Percentiles rank a stretch among this genome's conserved stretches.
These are phyloP conservation scores for Lampris megalopsis DNA, from an alignment of 2,113 vertebrate species.

Conservation along the genomic window DNA sequence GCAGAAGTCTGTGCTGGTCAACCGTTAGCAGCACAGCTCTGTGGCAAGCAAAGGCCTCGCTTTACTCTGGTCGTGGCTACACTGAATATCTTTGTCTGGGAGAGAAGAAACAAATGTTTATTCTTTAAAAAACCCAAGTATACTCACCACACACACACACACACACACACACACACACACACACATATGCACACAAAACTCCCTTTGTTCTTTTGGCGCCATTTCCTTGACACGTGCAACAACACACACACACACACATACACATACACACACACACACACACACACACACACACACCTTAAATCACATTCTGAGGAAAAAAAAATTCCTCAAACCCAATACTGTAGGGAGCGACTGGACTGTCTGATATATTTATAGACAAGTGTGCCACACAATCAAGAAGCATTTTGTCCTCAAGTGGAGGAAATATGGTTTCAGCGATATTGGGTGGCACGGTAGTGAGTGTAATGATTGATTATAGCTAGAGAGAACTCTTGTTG, in stretches of 20 bases:
- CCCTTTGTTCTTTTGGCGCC: no score
- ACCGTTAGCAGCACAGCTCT: neutral
- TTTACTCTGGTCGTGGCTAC: conserved; percentile 16
- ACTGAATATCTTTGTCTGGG: conserved; percentile 11
- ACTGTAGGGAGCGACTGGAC: conserved; percentile 58
- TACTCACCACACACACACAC: neutral
- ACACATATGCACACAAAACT: neutral
- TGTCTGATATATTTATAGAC: conserved; percentile 83
- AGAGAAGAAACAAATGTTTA: conserved; percentile 42
- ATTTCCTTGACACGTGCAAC: neutral
- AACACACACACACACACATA: neutral
- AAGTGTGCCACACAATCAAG: conserved; percentile 79
- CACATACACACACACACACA: neutral
- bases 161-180: neutral
- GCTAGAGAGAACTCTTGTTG: conserved; percentile 80
- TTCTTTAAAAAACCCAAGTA: conserved; percentile 7
- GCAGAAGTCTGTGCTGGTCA: neutral
- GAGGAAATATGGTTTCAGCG: conserved; percentile 80
- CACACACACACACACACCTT: conserved; percentile 65
- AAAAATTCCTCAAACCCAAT: conserved; percentile 73
- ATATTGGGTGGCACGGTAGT: conserved; percentile 73
- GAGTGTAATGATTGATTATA: conserved; percentile 87
- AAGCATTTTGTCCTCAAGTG: conserved; percentile 80
- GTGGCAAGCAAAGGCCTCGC: neutral
- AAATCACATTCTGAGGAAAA: conserved; percentile 37